phyloP scores from a whole-genome alignment of 1,140 invertebrate genomes.

The Drosophila repletoides region DNA sequence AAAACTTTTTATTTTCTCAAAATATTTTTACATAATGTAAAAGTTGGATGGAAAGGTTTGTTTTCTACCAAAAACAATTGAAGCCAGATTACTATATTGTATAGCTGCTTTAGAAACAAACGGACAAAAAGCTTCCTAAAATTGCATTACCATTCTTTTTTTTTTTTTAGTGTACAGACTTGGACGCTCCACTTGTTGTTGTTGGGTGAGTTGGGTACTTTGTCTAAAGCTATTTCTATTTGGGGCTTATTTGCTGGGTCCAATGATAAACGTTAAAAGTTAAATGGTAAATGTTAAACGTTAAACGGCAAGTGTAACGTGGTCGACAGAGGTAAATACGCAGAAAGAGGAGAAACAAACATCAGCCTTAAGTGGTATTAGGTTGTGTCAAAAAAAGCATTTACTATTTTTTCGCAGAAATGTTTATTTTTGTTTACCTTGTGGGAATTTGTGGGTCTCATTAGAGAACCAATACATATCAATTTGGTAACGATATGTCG shows the following conservation, averaged over 20 bases:
- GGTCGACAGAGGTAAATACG: no score
- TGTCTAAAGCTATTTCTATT: constrained; percentile 37
- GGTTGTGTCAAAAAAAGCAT: constrained; percentile 74
- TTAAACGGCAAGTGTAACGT: constrained; percentile 17
- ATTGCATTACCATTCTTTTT: no score
- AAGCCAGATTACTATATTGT: no score
- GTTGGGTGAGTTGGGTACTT: not conserved
- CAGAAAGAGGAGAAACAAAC: constrained; percentile 25
- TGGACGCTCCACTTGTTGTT: not conserved
- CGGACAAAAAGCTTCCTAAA: no score
- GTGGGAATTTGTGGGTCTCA: constrained; percentile 35
- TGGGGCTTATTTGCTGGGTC: constrained; percentile 47
- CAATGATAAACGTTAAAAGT: constrained; percentile 43
- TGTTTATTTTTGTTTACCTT: constrained; percentile 29
- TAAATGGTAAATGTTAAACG: no score
- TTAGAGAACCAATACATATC: constrained; percentile 23
- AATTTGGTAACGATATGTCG: constrained; percentile 32
- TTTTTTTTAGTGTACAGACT: no score
- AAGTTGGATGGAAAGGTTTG: no score
- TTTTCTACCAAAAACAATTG: no score
- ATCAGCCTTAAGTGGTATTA: constrained; percentile 66
- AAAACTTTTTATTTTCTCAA: no score
- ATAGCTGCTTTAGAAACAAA: no score
- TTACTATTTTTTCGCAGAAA: constrained; percentile 37
- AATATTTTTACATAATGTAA: no score